Percentiles rank a stretch among this genome's conserved stretches.
Evolutionary conservation across 1,140 invertebrate genomes (phyloP).

Genomic region (Meteorus sp.): DNA sequence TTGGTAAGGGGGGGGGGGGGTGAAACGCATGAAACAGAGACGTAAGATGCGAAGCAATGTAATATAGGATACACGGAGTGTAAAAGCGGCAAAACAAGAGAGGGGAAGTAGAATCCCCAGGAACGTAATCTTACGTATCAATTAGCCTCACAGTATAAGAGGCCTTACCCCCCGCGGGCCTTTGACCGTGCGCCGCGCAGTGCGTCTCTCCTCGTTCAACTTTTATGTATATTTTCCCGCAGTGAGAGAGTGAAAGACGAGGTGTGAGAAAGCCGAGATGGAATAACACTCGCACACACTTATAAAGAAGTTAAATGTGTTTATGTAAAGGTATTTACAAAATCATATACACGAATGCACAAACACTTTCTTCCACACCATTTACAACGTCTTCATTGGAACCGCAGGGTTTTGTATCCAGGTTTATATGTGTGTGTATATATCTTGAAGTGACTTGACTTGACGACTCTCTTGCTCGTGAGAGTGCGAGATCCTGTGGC

Average conservation of each 20-base stretch:
- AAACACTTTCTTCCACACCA: conserved; percentile 14
- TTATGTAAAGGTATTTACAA: background rate
- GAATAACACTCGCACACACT: conserved; percentile 28
- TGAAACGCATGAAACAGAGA: conserved; percentile 19
- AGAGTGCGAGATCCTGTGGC: too few species aligned
- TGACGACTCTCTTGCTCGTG: background rate
- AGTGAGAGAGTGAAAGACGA: too few species aligned
- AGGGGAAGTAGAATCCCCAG: conserved; percentile 26
- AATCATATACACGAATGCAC: background rate
- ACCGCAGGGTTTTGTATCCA: too few species aligned
- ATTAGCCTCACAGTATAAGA: conserved; percentile 58
- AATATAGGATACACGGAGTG: background rate
- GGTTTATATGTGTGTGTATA: background rate
- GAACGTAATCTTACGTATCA: conserved; percentile 61
- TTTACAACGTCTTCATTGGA: conserved; percentile 49
- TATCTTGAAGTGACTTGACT: background rate
- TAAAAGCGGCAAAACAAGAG: conserved; percentile 5
- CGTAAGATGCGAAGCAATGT: conserved; percentile 11
- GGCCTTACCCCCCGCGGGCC: conserved; percentile 59
- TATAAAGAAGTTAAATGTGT: conserved; percentile 16
- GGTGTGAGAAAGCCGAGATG: conserved; percentile 53
- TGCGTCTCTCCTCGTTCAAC: conserved; percentile 43
- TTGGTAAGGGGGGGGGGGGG: conserved; percentile 10
- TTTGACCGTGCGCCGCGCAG: conserved; percentile 58
- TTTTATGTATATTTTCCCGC: too few species aligned